A percentile compares a stretch with the other conserved stretches of the same genome.
phyloP scores from a whole-genome alignment of 1,140 invertebrate species.

The Drosophila tani region DNA sequence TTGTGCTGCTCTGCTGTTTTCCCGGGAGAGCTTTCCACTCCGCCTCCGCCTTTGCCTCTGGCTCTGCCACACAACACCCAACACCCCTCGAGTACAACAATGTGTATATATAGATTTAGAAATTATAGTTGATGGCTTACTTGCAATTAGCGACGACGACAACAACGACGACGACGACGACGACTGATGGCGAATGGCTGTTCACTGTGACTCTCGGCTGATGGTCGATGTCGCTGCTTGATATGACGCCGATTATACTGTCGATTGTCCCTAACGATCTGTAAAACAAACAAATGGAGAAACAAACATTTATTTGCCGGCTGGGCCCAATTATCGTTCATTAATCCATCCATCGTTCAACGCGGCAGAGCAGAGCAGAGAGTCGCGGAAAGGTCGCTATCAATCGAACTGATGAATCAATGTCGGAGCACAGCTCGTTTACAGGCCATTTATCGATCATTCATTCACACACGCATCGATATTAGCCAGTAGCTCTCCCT shows the following conservation, averaged over 20 bases:
- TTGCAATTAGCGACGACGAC: conserved; percentile 38
- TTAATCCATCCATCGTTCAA: conserved; percentile 26
- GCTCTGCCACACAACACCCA: not conserved
- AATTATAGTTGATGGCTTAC: conserved; percentile 50
- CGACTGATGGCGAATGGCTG: conserved; percentile 13
- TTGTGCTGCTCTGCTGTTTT: conserved; percentile 27
- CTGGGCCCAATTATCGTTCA: conserved; percentile 29
- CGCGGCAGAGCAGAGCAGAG: not conserved
- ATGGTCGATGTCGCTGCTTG: conserved; percentile 17
- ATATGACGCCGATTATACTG: conserved; percentile 37
- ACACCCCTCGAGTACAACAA: not conserved
- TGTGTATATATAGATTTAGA: conserved; percentile 38
- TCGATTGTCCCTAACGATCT: conserved; percentile 53
- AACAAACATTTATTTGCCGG: conserved; percentile 27
- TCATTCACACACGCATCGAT: not conserved
- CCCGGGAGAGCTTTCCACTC: conserved; percentile 39
- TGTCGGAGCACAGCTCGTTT: conserved; percentile 20
- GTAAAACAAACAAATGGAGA: conserved; percentile 48
- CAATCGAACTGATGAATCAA: conserved; percentile 30
- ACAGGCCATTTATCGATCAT: conserved; percentile 18
- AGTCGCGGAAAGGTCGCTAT: conserved; percentile 30
- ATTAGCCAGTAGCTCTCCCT: conserved; percentile 4
- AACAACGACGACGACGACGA: conserved; percentile 5
- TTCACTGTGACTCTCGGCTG: conserved; percentile 1
- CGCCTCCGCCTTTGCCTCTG: not conserved